Conservation (phyloP, 1,140 invertebrate species). For the Maniola jurtina region DNA sequence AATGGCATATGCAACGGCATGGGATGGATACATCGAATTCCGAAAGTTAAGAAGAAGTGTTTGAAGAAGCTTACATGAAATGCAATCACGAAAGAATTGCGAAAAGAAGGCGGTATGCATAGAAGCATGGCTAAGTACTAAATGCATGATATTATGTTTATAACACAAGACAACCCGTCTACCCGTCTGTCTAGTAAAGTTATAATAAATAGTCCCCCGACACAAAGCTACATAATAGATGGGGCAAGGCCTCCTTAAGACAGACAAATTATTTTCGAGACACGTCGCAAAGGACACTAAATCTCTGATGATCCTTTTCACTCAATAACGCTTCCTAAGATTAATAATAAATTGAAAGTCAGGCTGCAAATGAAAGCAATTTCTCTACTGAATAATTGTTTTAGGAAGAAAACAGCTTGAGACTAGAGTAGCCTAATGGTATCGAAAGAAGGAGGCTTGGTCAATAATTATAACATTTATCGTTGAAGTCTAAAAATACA, state of each 20-base stretch:
- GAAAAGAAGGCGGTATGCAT: not conserved
- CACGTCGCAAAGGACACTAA: conserved; percentile 42
- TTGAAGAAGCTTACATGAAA: too few relatives aligned
- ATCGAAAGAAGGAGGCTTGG: too few relatives aligned
- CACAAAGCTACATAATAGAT: conserved; percentile 62
- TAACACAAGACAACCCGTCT: not conserved
- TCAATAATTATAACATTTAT: too few relatives aligned
- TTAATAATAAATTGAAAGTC: conserved; percentile 11
- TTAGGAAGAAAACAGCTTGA: not conserved
- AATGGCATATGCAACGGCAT: too few relatives aligned
- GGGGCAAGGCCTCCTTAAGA: conserved; percentile 36
- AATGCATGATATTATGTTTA: not conserved
- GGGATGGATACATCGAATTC: too few relatives aligned
- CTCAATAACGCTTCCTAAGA: conserved; percentile 42
- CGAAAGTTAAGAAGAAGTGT: too few relatives aligned
- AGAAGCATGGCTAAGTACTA: not conserved
- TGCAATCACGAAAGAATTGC: not conserved
- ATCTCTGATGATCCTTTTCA: conserved; percentile 50
- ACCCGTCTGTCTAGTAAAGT: conserved; percentile 16
- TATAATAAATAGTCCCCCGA: conserved; percentile 30
- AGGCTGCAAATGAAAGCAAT: not conserved
- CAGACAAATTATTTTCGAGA: conserved; percentile 47
- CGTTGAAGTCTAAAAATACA: too few relatives aligned
- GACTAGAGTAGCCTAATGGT: too few relatives aligned
- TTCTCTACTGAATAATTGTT: not conserved